Evolutionary conservation across 64 coral and sea anemone genomes (phyloP).

Genomic region (Montipora cactus): DNA sequence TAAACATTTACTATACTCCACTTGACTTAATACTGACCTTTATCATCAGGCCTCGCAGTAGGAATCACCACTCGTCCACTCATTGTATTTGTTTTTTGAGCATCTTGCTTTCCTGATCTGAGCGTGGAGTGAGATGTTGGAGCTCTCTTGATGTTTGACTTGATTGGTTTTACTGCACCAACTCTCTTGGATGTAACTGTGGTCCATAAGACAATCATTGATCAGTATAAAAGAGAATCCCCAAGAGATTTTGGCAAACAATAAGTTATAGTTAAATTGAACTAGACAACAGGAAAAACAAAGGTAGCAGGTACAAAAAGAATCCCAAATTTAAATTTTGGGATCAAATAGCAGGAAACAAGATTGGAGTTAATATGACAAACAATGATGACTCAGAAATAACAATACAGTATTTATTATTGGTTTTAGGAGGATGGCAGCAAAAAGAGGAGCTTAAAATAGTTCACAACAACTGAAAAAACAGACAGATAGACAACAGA

Average conservation of each 20-base stretch:
- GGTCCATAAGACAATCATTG: background rate
- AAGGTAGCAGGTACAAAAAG: no score
- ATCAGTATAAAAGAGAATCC: background rate
- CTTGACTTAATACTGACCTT: background rate
- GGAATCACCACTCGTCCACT: background rate
- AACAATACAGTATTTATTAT: no score
- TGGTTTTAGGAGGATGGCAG: no score
- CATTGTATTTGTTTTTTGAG: background rate
- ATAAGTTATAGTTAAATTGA: no score
- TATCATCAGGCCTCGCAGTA: conserved; percentile 13
- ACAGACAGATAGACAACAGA: background rate
- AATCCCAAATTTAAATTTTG: no score
- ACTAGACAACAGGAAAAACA: no score
- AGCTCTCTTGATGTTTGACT: conserved; percentile 19
- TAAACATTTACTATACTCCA: background rate
- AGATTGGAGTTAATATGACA: no score
- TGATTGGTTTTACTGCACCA: background rate
- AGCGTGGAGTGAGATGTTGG: background rate
- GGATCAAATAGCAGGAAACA: no score
- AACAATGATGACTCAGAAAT: no score
- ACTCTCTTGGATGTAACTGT: background rate
- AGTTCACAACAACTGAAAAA: background rate
- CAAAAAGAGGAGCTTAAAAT: no score
- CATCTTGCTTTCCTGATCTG: conserved; percentile 33
- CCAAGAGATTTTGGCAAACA: no score